Base-by-base conservation (phyloP, 2,113 vertebrate genomes). In the Cololabis saira region DNA sequence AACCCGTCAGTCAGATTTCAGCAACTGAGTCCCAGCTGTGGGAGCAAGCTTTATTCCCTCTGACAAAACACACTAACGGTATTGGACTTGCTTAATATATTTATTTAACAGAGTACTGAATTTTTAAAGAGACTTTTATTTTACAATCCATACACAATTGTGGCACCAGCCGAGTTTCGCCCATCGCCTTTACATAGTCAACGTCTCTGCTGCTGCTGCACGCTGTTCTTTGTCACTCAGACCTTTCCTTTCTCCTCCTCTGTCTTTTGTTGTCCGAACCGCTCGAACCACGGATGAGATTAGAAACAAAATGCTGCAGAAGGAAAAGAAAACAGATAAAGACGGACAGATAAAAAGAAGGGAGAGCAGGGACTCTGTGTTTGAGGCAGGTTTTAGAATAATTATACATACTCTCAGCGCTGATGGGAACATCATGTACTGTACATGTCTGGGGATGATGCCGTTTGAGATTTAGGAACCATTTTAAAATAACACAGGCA, bases 101-200 rank as follows among this genome's bases (percentile, higher is more conserved):
- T 91, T 89, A 90, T 90, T 86, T 48, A 81, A 81, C 79, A 52
- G 71, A 50, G 44, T 86, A 65, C 81, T 90, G 87, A 84, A 92
- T 91, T 85, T 90, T 90, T 92, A 86, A 92, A 88, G 80, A 82
- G 82, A 78, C 75, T 89, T 91, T 91, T 83, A 82, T 86, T 86
- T 77, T 68, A 80, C 80, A 62, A 88, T 90, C 87, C 86, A 91
- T 91, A 87, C 89, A 87, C 86, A 89, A 49, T 33, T 65, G 53
- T 64, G 49, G 61, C 54, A 41, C 19, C 5, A 1, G 61, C 4
- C 3, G 10, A 62, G 51, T 78, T 73, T 71, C 17, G 0, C 58
- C 72, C 51, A 61, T 19, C 21, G 59, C 58, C 72, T 87, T 80
- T 90, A 80, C 79, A 89, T 89, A 87, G 82, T 92, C 79, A 91